These are phyloP conservation scores for Deroptyus accipitrinus DNA, from an alignment of 2,113 vertebrate genomes.

Conservation along the genomic window DNA sequence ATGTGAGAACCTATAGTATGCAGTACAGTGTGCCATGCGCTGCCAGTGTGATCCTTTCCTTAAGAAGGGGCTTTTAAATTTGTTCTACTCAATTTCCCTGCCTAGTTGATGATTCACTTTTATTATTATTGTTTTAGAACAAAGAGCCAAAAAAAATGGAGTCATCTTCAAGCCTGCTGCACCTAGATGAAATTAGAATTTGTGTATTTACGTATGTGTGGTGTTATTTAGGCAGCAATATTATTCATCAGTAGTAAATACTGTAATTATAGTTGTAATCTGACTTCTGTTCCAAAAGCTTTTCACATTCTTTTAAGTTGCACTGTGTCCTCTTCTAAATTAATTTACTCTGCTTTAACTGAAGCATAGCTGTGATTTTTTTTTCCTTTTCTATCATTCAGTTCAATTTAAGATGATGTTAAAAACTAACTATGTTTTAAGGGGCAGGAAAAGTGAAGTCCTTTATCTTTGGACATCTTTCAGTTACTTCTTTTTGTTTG, in stretches of 20 bases:
- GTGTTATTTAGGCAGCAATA: not conserved
- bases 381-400: not conserved
- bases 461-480: not conserved
- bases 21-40: accelerated
- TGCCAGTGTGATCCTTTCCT: not conserved
- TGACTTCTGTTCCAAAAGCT: not conserved
- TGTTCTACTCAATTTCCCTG: conserved; percentile 6
- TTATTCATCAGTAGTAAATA: conserved; percentile 9
- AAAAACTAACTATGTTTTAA: not conserved
- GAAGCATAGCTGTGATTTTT: not conserved
- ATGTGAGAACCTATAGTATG: not conserved
- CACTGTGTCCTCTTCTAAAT: not conserved
- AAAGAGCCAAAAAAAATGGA: conserved; percentile 9
- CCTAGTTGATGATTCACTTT: not conserved
- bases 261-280: not conserved
- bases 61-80: not conserved
- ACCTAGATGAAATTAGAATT: not conserved
- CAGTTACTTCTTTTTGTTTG: not conserved
- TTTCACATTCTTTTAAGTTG: not conserved
- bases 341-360: not conserved
- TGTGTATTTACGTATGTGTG: not conserved
- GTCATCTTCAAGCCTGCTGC: not conserved
- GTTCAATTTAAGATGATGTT: not conserved
- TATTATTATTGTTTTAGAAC: conserved; percentile 5
- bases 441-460: not conserved